Evolutionary conservation across 2,888 invertebrate genomes (phyloP), one percentile per base, ranked within the genome.

Genomic region (Archips xylosteana): DNA sequence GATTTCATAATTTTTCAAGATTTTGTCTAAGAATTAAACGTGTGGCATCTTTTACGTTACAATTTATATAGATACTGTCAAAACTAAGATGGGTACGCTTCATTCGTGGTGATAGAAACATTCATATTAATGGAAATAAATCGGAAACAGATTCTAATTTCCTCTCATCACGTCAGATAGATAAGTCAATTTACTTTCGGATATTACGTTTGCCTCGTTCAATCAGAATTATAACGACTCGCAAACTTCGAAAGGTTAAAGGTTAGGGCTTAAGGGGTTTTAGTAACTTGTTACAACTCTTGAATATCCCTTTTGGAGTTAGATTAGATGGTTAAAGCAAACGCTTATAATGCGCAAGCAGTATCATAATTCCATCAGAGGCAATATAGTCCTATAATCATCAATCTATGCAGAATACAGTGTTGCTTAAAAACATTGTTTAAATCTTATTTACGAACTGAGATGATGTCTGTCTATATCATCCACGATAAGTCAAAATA

Each of bases 121-220:
- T 57, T 57, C 32, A 57, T 10, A 32, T 54, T 49, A 49, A 54
- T 32, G 32, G 57, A 73, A 45, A 73, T 69, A 39, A 51, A 72
- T 67, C 57, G 66, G 61, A 72, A 67, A 67, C 15, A 51, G 39
- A 64, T 65, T 65, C 42, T 39, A 64, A 73, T 73, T 74, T 69
- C 64, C 69, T 69, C 34, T 59, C 60, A 15, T 39, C 49, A 63
- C 36, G 45, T 39, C 63, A 23, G 47, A 15, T 59, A 32, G 64
- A 51, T 69, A 65, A 74, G 60, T 36, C 57, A 66, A 74, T 74
- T 71, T 59, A n/a, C 42, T 70, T 62, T 23, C 71, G 66, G 71
- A 67, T 74, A 74, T 69, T 75, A 34, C 60, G 51, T 60, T 60
- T 34, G 42, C 60, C 45, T 54, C 45, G 51, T 64, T 59, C 63